A percentile compares a stretch with the other conserved stretches of the same genome.
phyloP scores from a whole-genome alignment of 2,113 vertebrate genomes.

The Triplophysa tibetana region DNA sequence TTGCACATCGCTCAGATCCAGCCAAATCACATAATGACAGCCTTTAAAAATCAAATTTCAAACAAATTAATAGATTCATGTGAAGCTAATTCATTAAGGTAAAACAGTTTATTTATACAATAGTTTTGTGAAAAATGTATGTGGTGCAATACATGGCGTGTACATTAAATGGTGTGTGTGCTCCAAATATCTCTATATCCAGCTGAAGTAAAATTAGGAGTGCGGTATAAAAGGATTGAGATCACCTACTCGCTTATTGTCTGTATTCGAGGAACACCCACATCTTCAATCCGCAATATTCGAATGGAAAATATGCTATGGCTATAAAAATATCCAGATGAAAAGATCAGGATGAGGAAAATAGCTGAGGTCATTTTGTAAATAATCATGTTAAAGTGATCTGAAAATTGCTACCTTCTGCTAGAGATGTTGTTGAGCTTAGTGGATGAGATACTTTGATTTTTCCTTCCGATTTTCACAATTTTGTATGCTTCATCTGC shows the following conservation, averaged over 20 bases:
- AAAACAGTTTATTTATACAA: too few species aligned
- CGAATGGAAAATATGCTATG: constrained; percentile 95
- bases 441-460: constrained; percentile 89
- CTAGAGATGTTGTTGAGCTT: constrained; percentile 89
- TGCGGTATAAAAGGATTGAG: background rate
- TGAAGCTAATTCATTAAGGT: background rate
- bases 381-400: background rate
- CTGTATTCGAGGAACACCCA: constrained; percentile 71
- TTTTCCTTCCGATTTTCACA: constrained; percentile 86
- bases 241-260: constrained; percentile 90
- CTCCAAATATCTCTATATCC: too few species aligned
- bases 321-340: constrained; percentile 66
- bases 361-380: background rate
- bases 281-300: constrained; percentile 82
- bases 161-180: too few species aligned
- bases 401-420: constrained; percentile 81
- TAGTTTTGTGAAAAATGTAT: too few species aligned
- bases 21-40: constrained; percentile 92
- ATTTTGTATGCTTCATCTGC: constrained; percentile 87
- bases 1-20: constrained; percentile 90
- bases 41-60: constrained; percentile 64
- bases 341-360: background rate
- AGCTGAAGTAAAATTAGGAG: background rate
- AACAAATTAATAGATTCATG: background rate
- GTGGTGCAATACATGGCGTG: too few species aligned